phyloP scores from a whole-genome alignment of 2,888 invertebrate species.

The Cosmopolites sordidus region DNA sequence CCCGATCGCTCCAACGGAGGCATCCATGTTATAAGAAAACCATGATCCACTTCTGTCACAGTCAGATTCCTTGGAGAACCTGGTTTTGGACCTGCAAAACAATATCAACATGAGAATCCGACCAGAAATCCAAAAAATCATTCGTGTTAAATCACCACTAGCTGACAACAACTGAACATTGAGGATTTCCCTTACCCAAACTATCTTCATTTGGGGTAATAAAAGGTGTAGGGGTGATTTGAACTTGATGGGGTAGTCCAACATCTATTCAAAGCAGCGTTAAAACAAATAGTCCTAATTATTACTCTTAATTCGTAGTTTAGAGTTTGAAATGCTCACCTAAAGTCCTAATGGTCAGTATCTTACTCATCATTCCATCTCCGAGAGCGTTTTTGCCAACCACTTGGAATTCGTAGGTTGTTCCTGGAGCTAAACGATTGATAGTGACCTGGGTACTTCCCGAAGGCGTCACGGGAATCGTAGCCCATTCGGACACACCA shows the following conservation, averaged over 20 bases:
- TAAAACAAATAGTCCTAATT: neutral
- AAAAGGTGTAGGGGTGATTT: conserved; percentile 63
- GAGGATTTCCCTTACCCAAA: conserved; percentile 59
- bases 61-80: conserved; percentile 87
- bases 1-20: conserved; percentile 71
- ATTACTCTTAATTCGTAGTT: neutral
- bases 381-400: conserved; percentile 92
- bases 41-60: conserved; percentile 83
- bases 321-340: conserved; percentile 57
- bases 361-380: conserved; percentile 93
- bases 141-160: too few relatives aligned
- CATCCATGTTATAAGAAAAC: conserved; percentile 88
- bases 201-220: conserved; percentile 61
- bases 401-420: conserved; percentile 93
- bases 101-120: too few relatives aligned
- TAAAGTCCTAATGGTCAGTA: conserved; percentile 82
- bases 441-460: conserved; percentile 88
- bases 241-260: conserved; percentile 59
- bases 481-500: conserved; percentile 86
- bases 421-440: conserved; percentile 83
- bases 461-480: conserved; percentile 88
- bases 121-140: too few relatives aligned
- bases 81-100: conserved; percentile 76
- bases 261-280: conserved; percentile 44
- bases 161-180: too few relatives aligned